Conservation (phyloP, 2,113 vertebrate species). For the Ceyx cyanopectus region DNA sequence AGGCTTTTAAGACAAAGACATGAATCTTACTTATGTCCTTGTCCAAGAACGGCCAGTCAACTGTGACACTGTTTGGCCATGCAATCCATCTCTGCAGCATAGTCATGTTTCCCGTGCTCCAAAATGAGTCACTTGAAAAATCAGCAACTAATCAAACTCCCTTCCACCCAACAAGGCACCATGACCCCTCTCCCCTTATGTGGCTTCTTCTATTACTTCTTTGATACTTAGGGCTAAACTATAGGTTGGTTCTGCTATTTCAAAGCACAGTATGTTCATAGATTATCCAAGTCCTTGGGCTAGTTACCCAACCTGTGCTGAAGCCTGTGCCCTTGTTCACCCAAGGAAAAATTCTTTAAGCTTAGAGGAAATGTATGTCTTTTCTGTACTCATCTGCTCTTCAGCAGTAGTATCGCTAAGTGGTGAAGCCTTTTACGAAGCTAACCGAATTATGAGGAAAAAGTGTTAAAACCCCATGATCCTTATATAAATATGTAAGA, state of each 20-base stretch:
- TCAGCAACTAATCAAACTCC: not conserved
- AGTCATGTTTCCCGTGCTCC: not conserved
- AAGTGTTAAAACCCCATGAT: not conserved
- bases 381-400: not conserved
- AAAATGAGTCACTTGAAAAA: not conserved
- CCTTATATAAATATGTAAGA: not conserved
- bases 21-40: not conserved
- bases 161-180: not conserved
- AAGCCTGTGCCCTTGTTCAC: not conserved
- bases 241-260: not conserved
- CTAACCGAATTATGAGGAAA: not conserved
- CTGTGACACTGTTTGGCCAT: not conserved
- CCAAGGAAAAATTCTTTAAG: not conserved
- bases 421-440: not conserved
- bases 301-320: not conserved
- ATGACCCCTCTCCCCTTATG: not conserved
- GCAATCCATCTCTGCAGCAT: rapidly evolving
- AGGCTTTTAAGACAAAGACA: not conserved
- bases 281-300: not conserved
- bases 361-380: not conserved
- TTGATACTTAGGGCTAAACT: not conserved
- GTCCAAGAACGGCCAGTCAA: not conserved
- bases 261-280: not conserved
- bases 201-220: not conserved
- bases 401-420: not conserved